phyloP scores from a whole-genome alignment of 2,888 invertebrate species.

The Epirrita christyi region DNA sequence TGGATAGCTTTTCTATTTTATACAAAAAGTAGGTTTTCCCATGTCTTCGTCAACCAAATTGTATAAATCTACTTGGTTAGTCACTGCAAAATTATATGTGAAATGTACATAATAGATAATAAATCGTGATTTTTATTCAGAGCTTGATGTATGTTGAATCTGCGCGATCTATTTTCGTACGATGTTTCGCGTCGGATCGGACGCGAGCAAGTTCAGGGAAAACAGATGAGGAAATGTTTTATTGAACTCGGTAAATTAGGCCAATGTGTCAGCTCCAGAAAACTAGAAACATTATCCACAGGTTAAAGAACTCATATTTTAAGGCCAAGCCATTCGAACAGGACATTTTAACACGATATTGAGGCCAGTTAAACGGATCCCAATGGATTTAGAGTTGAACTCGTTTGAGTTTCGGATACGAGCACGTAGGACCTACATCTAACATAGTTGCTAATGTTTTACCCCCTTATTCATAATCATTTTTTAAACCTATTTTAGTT shows the following conservation, averaged over 20 bases:
- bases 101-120: conserved; percentile 21
- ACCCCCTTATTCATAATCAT: too few relatives aligned
- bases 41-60: too few relatives aligned
- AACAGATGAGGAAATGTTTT: conserved; percentile 69
- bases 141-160: conserved; percentile 54
- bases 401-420: conserved; percentile 52
- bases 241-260: conserved; percentile 67
- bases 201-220: conserved; percentile 78
- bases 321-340: conserved; percentile 28
- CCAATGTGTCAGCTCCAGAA: conserved; percentile 58
- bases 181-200: conserved; percentile 50
- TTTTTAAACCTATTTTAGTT: too few relatives aligned
- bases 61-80: too few relatives aligned
- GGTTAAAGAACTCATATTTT: conserved; percentile 42
- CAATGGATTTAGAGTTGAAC: conserved; percentile 53
- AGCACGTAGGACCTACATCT: conserved; percentile 71
- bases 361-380: conserved; percentile 54
- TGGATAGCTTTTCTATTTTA: too few relatives aligned
- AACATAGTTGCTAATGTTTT: conserved; percentile 55
- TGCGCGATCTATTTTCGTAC: conserved; percentile 59
- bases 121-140: conserved; percentile 43
- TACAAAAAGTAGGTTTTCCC: too few relatives aligned
- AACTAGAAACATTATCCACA: conserved; percentile 34
- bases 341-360: conserved; percentile 47
- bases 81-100: background rate